A percentile compares a stretch with the other conserved stretches of the same genome.
phyloP scores from a whole-genome alignment of 2,888 invertebrate genomes.

The Lasioglossum lativentre region DNA sequence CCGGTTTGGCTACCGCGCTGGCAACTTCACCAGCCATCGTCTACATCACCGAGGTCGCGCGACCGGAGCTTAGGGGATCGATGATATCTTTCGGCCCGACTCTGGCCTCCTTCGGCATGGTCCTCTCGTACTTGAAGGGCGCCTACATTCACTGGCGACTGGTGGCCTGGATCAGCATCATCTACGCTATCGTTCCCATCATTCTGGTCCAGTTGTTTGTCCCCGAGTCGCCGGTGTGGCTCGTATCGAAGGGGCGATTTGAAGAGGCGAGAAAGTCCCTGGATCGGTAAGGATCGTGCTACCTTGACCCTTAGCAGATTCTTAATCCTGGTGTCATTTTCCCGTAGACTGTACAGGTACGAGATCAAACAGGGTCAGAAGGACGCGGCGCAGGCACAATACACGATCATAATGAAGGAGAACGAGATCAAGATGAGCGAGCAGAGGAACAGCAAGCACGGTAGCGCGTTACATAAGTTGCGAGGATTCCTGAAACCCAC shows the following conservation, averaged over 20 bases:
- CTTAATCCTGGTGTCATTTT: background rate
- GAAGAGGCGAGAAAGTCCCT: slow-evolving; percentile 86
- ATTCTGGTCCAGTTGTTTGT: slow-evolving; percentile 85
- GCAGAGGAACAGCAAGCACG: slow-evolving; percentile 81
- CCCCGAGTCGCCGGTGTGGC: slow-evolving; percentile 88
- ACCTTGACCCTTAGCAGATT: background rate
- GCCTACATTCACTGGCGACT: slow-evolving; percentile 86
- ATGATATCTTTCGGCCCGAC: slow-evolving; percentile 87
- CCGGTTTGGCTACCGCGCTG: slow-evolving; percentile 87
- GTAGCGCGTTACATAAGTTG: slow-evolving; percentile 80
- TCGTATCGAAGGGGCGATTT: slow-evolving; percentile 86
- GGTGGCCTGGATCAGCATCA: slow-evolving; percentile 86
- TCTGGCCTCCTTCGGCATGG: slow-evolving; percentile 87
- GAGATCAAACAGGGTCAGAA: slow-evolving; percentile 74
- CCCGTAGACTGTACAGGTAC: slow-evolving; percentile 76
- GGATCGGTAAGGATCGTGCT: slow-evolving; percentile 81
- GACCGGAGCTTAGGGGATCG: slow-evolving; percentile 87
- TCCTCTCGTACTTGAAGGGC: slow-evolving; percentile 86
- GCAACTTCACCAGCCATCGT: slow-evolving; percentile 88
- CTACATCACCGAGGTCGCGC: slow-evolving; percentile 87
- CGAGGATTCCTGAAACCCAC: slow-evolving; percentile 86
- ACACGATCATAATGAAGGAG: slow-evolving; percentile 86
- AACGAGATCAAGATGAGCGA: slow-evolving; percentile 85
- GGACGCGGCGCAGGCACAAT: slow-evolving; percentile 85
- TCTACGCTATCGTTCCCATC: slow-evolving; percentile 86